A percentile compares a stretch with the other conserved stretches of the same genome.
Conservation (phyloP, 2,888 invertebrate species). For the Bugulina stolonifera region DNA sequence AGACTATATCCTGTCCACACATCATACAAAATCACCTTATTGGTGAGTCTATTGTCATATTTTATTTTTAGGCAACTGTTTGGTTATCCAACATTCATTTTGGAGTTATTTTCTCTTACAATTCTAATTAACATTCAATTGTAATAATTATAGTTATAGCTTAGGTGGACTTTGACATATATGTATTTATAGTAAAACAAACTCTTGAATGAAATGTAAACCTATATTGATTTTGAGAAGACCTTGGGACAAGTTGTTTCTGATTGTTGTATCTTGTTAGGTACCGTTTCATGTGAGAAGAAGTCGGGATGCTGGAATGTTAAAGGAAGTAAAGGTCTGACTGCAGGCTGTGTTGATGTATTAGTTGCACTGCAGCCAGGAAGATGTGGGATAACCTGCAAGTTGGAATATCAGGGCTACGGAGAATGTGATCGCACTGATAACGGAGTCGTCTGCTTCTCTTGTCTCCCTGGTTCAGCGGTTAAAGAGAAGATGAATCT, state of each 20-base stretch:
- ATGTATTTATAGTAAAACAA: too few species aligned
- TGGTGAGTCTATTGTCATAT: slow-evolving; percentile 3
- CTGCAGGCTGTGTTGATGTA: slow-evolving; percentile 22
- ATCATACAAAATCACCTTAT: neutral
- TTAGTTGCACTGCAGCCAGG: neutral
- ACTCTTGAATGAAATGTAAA: too few species aligned
- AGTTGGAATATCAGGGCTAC: slow-evolving; percentile 23
- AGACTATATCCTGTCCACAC: slow-evolving; percentile 7
- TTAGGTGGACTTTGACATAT: too few species aligned
- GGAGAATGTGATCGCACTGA: neutral
- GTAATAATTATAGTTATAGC: too few species aligned
- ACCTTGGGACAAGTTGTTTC: too few species aligned
- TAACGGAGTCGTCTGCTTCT: slow-evolving; percentile 18
- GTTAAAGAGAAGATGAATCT: too few species aligned
- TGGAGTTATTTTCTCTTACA: too few species aligned
- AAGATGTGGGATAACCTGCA: slow-evolving; percentile 8
- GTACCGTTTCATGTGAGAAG: neutral
- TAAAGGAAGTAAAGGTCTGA: neutral
- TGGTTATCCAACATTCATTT: too few species aligned
- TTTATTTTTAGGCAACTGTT: too few species aligned
- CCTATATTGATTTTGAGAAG: too few species aligned
- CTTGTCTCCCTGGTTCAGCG: neutral
- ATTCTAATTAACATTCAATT: too few species aligned
- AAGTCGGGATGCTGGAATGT: neutral
- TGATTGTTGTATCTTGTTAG: too few species aligned